A percentile compares a stretch with the other conserved stretches of the same genome.
Conservation (phyloP, 2,888 invertebrate genomes). For the Plebejus argus region DNA sequence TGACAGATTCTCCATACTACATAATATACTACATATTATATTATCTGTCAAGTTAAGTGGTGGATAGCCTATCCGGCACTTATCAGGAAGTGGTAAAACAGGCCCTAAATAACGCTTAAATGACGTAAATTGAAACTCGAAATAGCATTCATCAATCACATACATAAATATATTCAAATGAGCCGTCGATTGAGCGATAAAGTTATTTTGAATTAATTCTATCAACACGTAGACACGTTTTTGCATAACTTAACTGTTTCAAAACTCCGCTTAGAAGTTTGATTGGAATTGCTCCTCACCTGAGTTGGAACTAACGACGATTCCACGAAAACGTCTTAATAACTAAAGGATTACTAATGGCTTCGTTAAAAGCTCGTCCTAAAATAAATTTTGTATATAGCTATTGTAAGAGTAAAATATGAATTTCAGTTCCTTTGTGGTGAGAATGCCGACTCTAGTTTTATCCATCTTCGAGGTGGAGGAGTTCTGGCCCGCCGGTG, state of each 20-base stretch:
- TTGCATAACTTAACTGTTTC: slow-evolving; percentile 59
- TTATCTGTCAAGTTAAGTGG: too few species aligned
- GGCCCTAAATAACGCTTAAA: not conserved
- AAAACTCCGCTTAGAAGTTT: slow-evolving; percentile 65
- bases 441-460: too few species aligned
- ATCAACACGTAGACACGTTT: slow-evolving; percentile 44
- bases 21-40: too few species aligned
- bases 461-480: too few species aligned
- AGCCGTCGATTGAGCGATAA: slow-evolving; percentile 1
- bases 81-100: too few species aligned
- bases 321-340: slow-evolving; percentile 1
- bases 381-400: not conserved
- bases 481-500: too few species aligned
- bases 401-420: too few species aligned
- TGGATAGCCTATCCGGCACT: too few species aligned
- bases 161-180: slow-evolving; percentile 19
- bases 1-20: too few species aligned
- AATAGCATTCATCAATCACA: not conserved
- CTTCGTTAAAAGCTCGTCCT: not conserved
- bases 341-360: not conserved
- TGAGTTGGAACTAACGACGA: slow-evolving; percentile 62
- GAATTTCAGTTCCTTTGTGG: too few species aligned
- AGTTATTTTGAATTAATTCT: slow-evolving; percentile 31
- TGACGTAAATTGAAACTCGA: not conserved
- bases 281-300: slow-evolving; percentile 67